phyloP scores from a whole-genome alignment of 2,113 vertebrate genomes.

The Fulmarus glacialis region DNA sequence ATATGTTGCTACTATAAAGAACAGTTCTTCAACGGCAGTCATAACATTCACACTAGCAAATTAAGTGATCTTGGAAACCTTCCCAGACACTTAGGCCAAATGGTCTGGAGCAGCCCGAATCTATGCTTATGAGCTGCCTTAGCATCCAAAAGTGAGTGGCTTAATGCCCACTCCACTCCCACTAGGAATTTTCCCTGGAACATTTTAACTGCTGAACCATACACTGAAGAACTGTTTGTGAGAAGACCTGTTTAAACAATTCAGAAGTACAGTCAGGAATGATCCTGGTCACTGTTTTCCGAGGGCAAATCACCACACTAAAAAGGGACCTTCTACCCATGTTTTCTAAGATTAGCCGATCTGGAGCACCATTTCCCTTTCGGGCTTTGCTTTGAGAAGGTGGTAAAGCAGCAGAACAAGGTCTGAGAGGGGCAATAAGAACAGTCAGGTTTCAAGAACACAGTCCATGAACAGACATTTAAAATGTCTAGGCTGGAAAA shows the following conservation, averaged over 20 bases:
- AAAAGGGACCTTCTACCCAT: background rate
- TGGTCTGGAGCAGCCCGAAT: background rate
- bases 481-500: background rate
- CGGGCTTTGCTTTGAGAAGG: background rate
- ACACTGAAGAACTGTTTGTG: background rate
- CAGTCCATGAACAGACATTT: background rate
- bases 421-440: background rate
- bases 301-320: background rate
- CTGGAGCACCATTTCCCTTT: background rate
- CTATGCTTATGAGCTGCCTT: background rate
- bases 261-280: background rate
- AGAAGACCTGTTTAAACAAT: background rate
- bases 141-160: background rate
- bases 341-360: background rate
- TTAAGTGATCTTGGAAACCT: background rate
- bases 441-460: background rate
- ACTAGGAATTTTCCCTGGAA: background rate
- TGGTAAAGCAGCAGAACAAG: background rate
- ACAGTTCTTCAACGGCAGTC: background rate
- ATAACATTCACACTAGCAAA: background rate
- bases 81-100: background rate
- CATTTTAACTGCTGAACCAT: background rate
- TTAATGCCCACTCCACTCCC: background rate
- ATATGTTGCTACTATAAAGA: background rate
- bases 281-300: background rate